A percentile compares a stretch with the other conserved stretches of the same genome.
These are phyloP conservation scores for Rhopalosiphum padi DNA, from an alignment of 1,140 invertebrate genomes.

Conservation along the genomic window DNA sequence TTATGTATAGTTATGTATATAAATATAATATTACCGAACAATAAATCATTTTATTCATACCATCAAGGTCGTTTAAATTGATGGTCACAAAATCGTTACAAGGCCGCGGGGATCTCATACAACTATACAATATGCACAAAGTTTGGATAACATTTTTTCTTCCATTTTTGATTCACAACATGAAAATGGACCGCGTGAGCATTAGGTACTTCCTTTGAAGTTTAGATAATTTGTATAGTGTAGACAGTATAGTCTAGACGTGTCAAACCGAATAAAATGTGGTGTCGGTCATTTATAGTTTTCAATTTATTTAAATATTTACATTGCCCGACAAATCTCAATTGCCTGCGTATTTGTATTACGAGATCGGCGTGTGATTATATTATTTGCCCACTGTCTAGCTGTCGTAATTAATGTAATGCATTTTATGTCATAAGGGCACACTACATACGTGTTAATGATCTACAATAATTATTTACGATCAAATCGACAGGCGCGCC, in stretches of 20 bases:
- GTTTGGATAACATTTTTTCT: too few relatives aligned
- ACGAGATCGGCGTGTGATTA: not conserved
- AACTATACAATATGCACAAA: too few relatives aligned
- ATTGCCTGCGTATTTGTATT: not conserved
- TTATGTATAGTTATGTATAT: too few relatives aligned
- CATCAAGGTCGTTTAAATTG: too few relatives aligned
- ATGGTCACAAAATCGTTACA: not conserved
- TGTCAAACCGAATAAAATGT: not conserved
- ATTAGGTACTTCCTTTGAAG: not conserved
- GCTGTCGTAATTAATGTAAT: not conserved
- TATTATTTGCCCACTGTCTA: not conserved
- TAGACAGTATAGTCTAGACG: not conserved
- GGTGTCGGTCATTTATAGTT: not conserved
- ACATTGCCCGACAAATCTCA: not conserved
- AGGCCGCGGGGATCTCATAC: not conserved
- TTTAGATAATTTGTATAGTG: not conserved
- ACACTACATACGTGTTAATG: not conserved
- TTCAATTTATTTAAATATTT: not conserved
- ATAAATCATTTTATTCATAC: not conserved
- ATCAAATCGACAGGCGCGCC: not conserved
- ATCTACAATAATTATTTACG: not conserved
- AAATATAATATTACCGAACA: not conserved
- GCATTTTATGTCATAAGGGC: not conserved
- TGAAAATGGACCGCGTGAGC: too few relatives aligned
- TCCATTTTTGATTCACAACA: too few relatives aligned